Conservation (phyloP, 2,888 invertebrate species). For the Gandaritis pyraliata region DNA sequence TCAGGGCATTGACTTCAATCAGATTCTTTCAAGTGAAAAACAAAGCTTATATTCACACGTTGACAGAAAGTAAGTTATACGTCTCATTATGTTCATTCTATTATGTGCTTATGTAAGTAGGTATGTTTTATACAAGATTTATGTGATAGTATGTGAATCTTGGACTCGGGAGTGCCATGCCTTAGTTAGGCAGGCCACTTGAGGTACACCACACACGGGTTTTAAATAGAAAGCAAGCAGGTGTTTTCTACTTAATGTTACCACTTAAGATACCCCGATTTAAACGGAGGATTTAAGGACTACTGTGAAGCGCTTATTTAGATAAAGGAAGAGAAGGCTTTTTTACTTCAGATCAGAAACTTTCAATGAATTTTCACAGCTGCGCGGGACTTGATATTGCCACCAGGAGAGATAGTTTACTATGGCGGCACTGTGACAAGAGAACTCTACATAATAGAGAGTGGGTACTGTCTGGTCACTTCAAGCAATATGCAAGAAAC, state of each 20-base stretch:
- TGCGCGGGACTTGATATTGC: slow-evolving; percentile 74
- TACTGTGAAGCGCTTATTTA: neutral
- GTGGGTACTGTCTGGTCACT: slow-evolving; percentile 78
- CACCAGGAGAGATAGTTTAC: slow-evolving; percentile 81
- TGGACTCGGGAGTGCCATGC: neutral
- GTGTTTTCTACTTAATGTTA: slow-evolving; percentile 12
- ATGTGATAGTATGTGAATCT: too few species aligned
- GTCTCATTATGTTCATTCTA: too few species aligned
- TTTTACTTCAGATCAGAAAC: too few species aligned
- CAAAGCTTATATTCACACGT: slow-evolving; percentile 76
- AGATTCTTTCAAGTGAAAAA: slow-evolving; percentile 79
- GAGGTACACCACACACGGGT: neutral
- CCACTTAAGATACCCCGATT: neutral
- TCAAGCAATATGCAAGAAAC: slow-evolving; percentile 60
- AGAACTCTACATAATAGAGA: slow-evolving; percentile 80
- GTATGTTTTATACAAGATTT: too few species aligned
- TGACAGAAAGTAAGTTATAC: slow-evolving; percentile 69
- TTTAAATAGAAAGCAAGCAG: slow-evolving; percentile 19
- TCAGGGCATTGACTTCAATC: slow-evolving; percentile 75
- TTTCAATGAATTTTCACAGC: slow-evolving; percentile 47
- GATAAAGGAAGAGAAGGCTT: too few species aligned
- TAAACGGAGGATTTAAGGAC: neutral
- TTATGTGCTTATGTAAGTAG: too few species aligned
- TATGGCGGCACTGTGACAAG: slow-evolving; percentile 80
- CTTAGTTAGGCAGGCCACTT: slow-evolving; percentile 2